Base-by-base conservation (phyloP, 30 jellyfish, hydroid and myxozoan species). In the Sanderia malayensis region DNA sequence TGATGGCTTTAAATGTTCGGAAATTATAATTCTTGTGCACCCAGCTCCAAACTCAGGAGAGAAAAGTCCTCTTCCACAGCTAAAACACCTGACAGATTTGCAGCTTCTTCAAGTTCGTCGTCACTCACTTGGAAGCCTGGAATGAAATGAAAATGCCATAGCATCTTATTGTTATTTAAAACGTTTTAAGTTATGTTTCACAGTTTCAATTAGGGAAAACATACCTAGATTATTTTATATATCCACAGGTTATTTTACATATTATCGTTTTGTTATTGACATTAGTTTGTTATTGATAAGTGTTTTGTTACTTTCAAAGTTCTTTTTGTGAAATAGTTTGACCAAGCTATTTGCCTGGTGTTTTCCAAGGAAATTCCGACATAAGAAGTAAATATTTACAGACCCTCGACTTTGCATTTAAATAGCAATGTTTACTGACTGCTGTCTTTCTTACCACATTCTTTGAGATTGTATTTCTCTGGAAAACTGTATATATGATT, bases 401-500 rank as follows among this genome's bases (percentile, higher is more conserved):
- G n/a, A n/a, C 22, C 59, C 58, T n/a, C n/a, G n/a, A n/a, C n/a
- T n/a, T n/a, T n/a, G n/a, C n/a, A n/a, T n/a, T n/a, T n/a, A n/a
- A n/a, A n/a, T n/a, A n/a, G n/a, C n/a, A n/a, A n/a, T n/a, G n/a
- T n/a, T n/a, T n/a, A n/a, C n/a, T n/a, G n/a, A n/a, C n/a, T n/a
- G n/a, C n/a, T n/a, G n/a, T n/a, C n/a, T n/a, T n/a, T n/a, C n/a
- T n/a, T n/a, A n/a, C 86, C 76, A 45, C 86, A 74, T 10, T 74
- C 57, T 61, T 61, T 17, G 27, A 60, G 52, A 31, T 47, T 55
- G 55, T 61, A 76, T 57, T 76, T 53, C 41, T 76, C 88, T 76
- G 88, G 88, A 46, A 76, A 76, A 30, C 62, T 45, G 57, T 76
- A 61, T 23, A 61, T 76, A 61, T 76, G 88, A 25, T 76, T 61